Evolutionary conservation across 2,113 vertebrate species (phyloP).

Genomic region (Dromiciops gliroides): DNA sequence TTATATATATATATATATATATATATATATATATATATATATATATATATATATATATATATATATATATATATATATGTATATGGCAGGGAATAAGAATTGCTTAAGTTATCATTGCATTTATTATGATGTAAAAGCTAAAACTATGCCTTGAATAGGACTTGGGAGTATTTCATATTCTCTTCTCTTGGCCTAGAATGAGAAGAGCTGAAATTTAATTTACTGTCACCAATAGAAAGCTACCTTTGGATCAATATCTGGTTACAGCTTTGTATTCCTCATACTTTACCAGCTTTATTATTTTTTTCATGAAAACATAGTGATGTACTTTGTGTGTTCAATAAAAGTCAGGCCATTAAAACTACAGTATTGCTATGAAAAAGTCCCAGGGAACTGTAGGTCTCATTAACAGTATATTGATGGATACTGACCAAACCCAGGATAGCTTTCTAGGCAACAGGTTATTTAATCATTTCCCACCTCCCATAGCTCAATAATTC

Average conservation of each 20-base stretch:
- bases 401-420: neutral
- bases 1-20: no score
- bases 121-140: slow-evolving; percentile 38
- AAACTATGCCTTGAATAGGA: slow-evolving; percentile 11
- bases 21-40: no score
- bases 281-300: slow-evolving; percentile 51
- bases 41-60: no score
- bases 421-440: neutral
- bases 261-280: slow-evolving; percentile 31
- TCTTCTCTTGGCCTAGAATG: slow-evolving; percentile 16
- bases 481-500: neutral
- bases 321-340: neutral
- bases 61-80: no score
- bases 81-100: slow-evolving; percentile 30
- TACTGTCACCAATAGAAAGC: slow-evolving; percentile 43
- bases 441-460: neutral
- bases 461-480: neutral
- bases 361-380: neutral
- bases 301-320: slow-evolving; percentile 35
- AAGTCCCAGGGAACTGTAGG: neutral
- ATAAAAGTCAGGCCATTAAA: neutral
- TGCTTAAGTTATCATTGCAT: slow-evolving; percentile 38
- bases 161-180: slow-evolving; percentile 50
- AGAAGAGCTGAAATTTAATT: slow-evolving; percentile 62
- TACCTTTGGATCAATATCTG: slow-evolving; percentile 29